Conservation (phyloP, 2,888 invertebrate species). For the Schrankia costaestrigalis region DNA sequence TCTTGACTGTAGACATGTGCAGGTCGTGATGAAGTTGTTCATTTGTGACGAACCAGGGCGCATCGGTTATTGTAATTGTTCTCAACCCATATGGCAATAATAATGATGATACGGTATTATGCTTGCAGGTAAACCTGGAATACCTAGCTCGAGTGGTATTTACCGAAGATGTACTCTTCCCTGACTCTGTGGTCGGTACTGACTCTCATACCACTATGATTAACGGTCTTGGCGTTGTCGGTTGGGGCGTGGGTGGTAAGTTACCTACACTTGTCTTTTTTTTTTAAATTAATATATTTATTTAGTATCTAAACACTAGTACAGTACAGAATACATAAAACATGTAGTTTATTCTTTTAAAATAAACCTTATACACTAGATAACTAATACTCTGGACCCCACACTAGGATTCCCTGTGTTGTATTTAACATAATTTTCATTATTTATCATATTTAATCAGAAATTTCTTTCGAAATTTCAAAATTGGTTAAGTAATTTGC, state of each 20-base stretch:
- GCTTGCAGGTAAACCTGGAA: slow-evolving; percentile 94
- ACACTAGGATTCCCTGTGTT: too few species aligned
- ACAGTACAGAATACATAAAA: too few species aligned
- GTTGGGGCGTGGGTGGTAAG: slow-evolving; percentile 97
- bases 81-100: too few species aligned
- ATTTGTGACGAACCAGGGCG: neutral
- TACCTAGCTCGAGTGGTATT: slow-evolving; percentile 93
- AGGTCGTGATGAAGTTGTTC: neutral
- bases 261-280: neutral
- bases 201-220: slow-evolving; percentile 99
- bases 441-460: too few species aligned
- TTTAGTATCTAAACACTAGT: too few species aligned
- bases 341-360: too few species aligned
- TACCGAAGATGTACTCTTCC: slow-evolving; percentile 84
- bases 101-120: neutral
- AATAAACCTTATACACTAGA: too few species aligned
- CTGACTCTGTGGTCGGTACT: slow-evolving; percentile 97
- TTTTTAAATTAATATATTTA: too few species aligned
- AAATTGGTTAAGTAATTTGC: too few species aligned
- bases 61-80: neutral
- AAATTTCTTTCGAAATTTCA: too few species aligned
- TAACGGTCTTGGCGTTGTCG: slow-evolving; percentile 96
- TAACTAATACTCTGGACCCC: too few species aligned
- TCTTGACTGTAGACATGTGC: neutral
- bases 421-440: too few species aligned